Base-by-base conservation (phyloP, 2,888 invertebrate genomes). In the Tholera decimalis region DNA sequence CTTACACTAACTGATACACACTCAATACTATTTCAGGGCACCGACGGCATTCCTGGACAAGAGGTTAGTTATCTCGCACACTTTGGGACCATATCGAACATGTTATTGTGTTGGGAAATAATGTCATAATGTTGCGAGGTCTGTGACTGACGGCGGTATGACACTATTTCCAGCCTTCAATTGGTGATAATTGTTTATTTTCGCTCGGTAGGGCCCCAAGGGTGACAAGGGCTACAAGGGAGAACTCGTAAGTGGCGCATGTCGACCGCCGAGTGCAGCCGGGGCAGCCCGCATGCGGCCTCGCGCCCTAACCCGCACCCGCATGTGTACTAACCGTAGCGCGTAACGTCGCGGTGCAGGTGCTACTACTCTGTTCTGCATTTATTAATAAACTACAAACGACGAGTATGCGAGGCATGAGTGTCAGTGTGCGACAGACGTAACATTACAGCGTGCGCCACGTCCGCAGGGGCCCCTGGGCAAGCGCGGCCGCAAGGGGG, bases 21-120 rank as follows among this genome's bases (percentile, higher is more conserved):
- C 75, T 70, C 54, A 55, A 70, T 65, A 61, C 62, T 55, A 59
- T 97, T 97, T 90, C 96, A 98, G 98, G 98, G 98, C 87, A 98
- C 98, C 73, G 98, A 98, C 92, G 98, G 98, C 88, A 98, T 98
- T 90, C 98, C 98, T 86, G 98, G 98, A 89, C 97, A 97, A 96
- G 98, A 98, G 97, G 98, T 98, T 96, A 95, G 93, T 89, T 73
- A 13, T 49, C 35, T 44, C 8, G 28, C 20, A 18, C 35, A 58
- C 11, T 41, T 53, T 18, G 13, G 22, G 22, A 22, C 4, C 4
- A 53, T 11, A 41, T 41, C 20, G 22, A 22, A 47, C 20, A 28
- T 18, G 22, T 9, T 37, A 13, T 28, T 47, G 28, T 18, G 6
- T 28, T 9, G 9, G 2, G 26, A 47, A 47, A 18, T 47, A 47